These are phyloP conservation scores for Hyperopisus bebe DNA, from an alignment of 2,113 vertebrate species.

Conservation along the genomic window DNA sequence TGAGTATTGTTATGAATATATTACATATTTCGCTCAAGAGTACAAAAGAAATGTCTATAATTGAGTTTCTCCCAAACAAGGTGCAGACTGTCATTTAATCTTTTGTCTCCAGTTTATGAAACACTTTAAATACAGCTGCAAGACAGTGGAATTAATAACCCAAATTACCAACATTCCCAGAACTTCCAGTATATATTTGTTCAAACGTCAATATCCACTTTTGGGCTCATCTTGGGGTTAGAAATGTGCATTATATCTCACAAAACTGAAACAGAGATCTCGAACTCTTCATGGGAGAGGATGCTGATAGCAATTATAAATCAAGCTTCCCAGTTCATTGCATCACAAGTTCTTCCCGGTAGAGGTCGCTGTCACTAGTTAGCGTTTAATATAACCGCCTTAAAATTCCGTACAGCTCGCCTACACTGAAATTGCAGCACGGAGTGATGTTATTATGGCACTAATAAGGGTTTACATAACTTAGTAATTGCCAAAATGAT, in stretches of 20 bases:
- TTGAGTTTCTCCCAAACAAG: neutral
- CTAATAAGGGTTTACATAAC: neutral
- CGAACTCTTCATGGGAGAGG: neutral
- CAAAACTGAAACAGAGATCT: neutral
- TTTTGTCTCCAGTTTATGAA: neutral
- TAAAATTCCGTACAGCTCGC: neutral
- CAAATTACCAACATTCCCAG: neutral
- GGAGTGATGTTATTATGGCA: neutral
- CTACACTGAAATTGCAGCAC: neutral
- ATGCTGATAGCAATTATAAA: neutral
- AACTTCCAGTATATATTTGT: neutral
- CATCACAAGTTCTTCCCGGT: neutral
- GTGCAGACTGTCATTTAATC: neutral
- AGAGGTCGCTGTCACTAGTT: slow-evolving; percentile 10
- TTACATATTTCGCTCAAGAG: neutral
- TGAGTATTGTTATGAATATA: neutral
- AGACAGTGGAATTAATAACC: neutral
- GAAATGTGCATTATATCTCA: neutral
- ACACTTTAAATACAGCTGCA: neutral
- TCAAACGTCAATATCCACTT: neutral
- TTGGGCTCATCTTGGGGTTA: neutral
- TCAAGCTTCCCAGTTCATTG: neutral
- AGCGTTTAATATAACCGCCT: neutral
- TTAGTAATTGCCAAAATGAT: neutral
- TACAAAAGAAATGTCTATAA: neutral